phyloP scores from a whole-genome alignment of 2,113 vertebrate species.

The Myrmecophaga tridactyla region DNA sequence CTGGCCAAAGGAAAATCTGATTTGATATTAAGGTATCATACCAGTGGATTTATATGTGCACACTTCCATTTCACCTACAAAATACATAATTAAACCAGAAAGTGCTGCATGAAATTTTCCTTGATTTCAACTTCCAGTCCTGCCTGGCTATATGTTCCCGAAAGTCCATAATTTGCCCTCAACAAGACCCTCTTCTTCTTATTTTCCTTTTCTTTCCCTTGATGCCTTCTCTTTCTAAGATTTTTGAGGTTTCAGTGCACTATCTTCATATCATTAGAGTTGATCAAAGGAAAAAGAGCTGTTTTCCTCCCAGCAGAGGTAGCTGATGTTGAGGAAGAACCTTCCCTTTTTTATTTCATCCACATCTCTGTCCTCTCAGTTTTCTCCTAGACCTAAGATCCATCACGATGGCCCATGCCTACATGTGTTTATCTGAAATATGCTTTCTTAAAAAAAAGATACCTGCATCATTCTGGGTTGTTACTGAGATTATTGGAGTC shows the following conservation, averaged over 20 bases:
- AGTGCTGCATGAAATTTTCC: background rate
- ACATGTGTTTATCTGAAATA: constrained; percentile 9
- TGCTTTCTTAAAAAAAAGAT: background rate
- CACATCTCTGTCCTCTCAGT: background rate
- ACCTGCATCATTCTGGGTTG: background rate
- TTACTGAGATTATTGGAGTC: background rate
- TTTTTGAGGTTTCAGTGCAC: background rate
- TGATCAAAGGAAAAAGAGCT: background rate
- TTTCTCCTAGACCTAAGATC: background rate
- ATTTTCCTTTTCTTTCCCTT: background rate
- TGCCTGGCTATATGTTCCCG: background rate
- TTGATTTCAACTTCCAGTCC: constrained; percentile 30
- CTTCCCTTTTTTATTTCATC: background rate
- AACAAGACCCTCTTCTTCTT: background rate
- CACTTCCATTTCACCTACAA: background rate
- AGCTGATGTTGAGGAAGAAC: background rate
- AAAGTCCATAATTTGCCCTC: background rate
- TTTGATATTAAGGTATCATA: constrained; percentile 23
- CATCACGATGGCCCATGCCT: background rate
- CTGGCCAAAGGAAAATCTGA: background rate
- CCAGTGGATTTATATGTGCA: background rate
- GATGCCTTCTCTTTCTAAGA: background rate
- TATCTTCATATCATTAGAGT: background rate
- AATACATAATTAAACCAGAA: background rate
- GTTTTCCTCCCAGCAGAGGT: background rate